Evolutionary conservation across 2,797 vertebrate genomes (phyloP), one percentile per base, ranked within the genome.

Genomic region (Allobates femoralis): DNA sequence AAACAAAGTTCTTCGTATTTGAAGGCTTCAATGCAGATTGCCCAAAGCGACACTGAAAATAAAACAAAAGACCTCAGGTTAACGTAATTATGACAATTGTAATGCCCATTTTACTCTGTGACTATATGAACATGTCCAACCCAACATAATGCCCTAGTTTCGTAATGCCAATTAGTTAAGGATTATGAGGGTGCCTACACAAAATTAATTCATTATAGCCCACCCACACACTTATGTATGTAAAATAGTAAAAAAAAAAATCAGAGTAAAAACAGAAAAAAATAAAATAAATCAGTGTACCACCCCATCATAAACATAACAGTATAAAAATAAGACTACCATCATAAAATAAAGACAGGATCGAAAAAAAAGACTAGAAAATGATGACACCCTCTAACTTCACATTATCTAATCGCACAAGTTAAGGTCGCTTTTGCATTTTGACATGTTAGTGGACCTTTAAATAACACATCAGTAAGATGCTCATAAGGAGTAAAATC

Each of bases 21-120:
- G 96, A 92, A 0, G 96, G 96, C 92, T 98, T 99, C 92, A 99
- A 99, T 66, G 97, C 96, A 0, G 98, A 98, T 0, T 97, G 96
- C 85, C 98, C 96, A 81, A 97, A 96, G 41, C 95, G 96, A 88
- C 95, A 95, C 98, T 99, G 91, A 73, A 89, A 91, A 90, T 67
- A 86, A 87, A 87, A 91, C 19, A 92, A 37, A 67, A 11, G 28
- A 82, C 0, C 10, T 81, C 1, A 66, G 50, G n/a, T 66, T 32
- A 66, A 11, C 8, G 19, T 79, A 4, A 37, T 37, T 50, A 30
- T 28, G 76, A 51, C 11, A 79, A 8, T 69, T 28, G n/a, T 28
- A 62, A 28, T 62, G 55, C 3, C 5, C 2, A 4, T 0, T 28
- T 30, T 14, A 30, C 3, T 66, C 15, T 18, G 32, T 16, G 14